Evolutionary conservation across 2,797 vertebrate genomes (phyloP), one percentile per base, ranked within the genome.

Genomic region (Oreochromis mossambicus): DNA sequence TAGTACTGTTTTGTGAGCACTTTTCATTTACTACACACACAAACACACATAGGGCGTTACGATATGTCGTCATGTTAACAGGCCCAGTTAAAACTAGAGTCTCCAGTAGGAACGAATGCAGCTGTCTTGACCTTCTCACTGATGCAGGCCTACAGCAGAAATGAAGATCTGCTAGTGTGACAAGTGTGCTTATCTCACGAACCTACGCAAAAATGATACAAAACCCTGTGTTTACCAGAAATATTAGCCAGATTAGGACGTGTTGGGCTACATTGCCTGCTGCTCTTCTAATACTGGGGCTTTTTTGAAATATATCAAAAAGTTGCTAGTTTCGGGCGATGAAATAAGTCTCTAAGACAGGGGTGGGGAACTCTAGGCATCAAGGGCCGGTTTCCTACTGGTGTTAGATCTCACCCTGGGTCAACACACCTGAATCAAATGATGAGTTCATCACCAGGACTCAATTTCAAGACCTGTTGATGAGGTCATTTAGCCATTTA

Each of bases 111-210:
- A 84, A 21, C 54, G 48, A 50, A 48, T 56, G 63, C 89, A 92
- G 82, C 91, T 93, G 92, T 92, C 75, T 50, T 68, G 70, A 52
- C 81, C 56, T 91, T 87, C 90, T 91, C 87, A 83, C 46, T 66
- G 78, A 86, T 36, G 29, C 86, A 80, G 77, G n/a, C 43, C 13
- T 36, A 0, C 50, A 82, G 86, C 83, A 87, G 17, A 89, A 77
- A 85, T 1, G 2, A 77, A 83, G 73, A 58, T 83, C 61, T 79
- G 58, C 34, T 81, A 78, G 56, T 21, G 77, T 63, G 73, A 87
- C 26, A 51, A 26, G 15, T 43, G 66, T 79, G 34, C 50, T 79
- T 17, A 51, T 70, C 80, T 51, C 17, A 58, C 13, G 1, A 76
- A 83, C 26, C 9, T 21, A 4, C 17, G 6, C 12, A 21, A 34